Evolutionary conservation across 53 echinoderm and acorn worm species (phyloP), one percentile per base, ranked within the genome.

Genomic region (Holothuria scabra): DNA sequence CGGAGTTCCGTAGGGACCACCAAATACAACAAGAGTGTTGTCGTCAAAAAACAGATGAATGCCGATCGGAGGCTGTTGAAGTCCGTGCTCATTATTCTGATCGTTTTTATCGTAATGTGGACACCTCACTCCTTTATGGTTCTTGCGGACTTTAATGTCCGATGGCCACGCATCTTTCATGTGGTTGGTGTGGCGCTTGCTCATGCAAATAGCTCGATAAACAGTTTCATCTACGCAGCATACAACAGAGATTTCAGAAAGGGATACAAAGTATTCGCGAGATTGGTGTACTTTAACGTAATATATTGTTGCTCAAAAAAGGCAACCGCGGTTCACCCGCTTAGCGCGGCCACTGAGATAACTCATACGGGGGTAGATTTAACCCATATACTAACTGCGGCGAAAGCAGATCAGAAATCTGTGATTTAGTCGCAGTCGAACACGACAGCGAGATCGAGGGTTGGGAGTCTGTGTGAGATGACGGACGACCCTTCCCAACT

Each of bases 161-260:
- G 74, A 7, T 85, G 85, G 85, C 85, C 85, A 60, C 59, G 63
- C 24, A 52, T 59, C 14, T 52, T 85, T 6, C 74, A 85, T 60
- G 85, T 85, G 6, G 60, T 85, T 22, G 85, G 74, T 2, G 74
- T 74, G 12, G 60, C 67, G 5, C 60, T 85, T 25, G 85, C 85
- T 19, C 85, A 85, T 19, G 60, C 85, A 31, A 85, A 85, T 30
- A 85, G 85, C 61, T 85, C 85, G 29, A 74, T 85, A 25, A 85
- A 85, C 46, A 85, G 85, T 30, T 55, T 85, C 23, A 59, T 85
- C 9, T 85, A 85, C 44, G 85, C 85, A 13, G 85, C 74, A 10
- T 74, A 49, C 26, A 85, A 85, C 61, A 58, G 44, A 35, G 67
- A 74, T 21, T 85, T 85, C 37, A 61, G 85, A 23, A 24, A 59